Conservation (phyloP, 2,888 invertebrate genomes). For the Drosophila monieri region DNA sequence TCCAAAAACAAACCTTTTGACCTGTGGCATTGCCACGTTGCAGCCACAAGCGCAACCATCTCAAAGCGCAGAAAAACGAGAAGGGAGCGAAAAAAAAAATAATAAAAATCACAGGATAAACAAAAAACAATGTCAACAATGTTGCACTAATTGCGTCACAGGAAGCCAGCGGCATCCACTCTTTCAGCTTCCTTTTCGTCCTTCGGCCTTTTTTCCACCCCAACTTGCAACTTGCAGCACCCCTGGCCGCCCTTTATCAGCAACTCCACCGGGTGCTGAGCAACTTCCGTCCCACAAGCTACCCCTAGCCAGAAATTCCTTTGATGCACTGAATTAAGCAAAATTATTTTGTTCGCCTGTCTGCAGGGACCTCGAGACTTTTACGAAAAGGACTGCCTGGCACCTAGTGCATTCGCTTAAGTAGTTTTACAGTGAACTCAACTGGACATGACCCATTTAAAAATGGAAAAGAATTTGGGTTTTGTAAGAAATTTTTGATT, state of each 20-base stretch:
- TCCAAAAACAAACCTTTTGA: conserved; percentile 56
- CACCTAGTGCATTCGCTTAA: conserved; percentile 67
- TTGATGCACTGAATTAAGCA: conserved; percentile 70
- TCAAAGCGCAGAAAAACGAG: not conserved
- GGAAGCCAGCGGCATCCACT: conserved; percentile 62
- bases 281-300: conserved; percentile 9
- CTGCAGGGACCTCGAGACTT: conserved; percentile 12
- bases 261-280: conserved; percentile 4
- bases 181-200: conserved; percentile 15
- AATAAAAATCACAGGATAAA: conserved; percentile 20
- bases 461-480: not conserved
- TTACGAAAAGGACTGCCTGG: conserved; percentile 58
- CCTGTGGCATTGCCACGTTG: conserved; percentile 48
- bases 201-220: not conserved
- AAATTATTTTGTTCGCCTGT: conserved; percentile 65
- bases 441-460: not conserved
- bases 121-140: conserved; percentile 71
- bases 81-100: conserved; percentile 2
- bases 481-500: no score
- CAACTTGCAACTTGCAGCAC: not conserved
- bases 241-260: not conserved
- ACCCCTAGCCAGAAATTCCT: conserved; percentile 24
- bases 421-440: conserved; percentile 13
- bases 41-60: conserved; percentile 7
- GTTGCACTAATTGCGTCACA: conserved; percentile 81